Conservation (phyloP, 2,888 invertebrate species). For the Drosophila conformis region DNA sequence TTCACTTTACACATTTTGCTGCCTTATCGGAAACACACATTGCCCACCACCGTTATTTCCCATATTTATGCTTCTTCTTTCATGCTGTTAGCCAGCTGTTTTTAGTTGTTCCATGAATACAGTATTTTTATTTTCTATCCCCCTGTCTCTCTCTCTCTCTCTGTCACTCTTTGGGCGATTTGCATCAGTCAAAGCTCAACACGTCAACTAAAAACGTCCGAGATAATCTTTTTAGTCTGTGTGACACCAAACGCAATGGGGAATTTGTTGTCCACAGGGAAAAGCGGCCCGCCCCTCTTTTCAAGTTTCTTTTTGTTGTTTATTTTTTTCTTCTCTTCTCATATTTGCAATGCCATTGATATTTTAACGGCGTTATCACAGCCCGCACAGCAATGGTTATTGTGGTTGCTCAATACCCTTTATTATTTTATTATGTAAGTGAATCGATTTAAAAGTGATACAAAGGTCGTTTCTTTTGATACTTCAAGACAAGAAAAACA, state of each 20-base stretch:
- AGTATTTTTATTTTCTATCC: background rate
- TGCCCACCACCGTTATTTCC: constrained; percentile 22
- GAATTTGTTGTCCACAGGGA: background rate
- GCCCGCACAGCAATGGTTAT: constrained; percentile 2
- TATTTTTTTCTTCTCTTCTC: background rate
- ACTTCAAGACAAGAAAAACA: background rate
- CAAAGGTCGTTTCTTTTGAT: background rate
- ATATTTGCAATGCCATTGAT: constrained; percentile 25
- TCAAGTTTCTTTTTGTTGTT: constrained; percentile 12
- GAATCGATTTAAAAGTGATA: background rate
- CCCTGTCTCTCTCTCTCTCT: background rate
- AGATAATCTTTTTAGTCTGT: constrained; percentile 54
- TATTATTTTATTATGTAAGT: background rate
- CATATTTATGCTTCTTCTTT: constrained; percentile 3
- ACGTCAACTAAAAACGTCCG: constrained; percentile 50
- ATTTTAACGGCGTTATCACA: constrained; percentile 28
- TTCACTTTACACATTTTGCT: constrained; percentile 41
- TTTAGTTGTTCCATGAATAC: constrained; percentile 33
- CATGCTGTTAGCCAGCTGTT: constrained; percentile 11
- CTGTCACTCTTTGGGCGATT: constrained; percentile 37
- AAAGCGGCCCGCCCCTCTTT: background rate
- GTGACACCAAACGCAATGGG: constrained; percentile 14
- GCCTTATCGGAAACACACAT: constrained; percentile 43
- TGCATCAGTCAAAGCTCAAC: constrained; percentile 40
- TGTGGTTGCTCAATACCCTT: constrained; percentile 7